Evolutionary conservation across 2,888 invertebrate species (phyloP).

Genomic region (Agrotis puta): DNA sequence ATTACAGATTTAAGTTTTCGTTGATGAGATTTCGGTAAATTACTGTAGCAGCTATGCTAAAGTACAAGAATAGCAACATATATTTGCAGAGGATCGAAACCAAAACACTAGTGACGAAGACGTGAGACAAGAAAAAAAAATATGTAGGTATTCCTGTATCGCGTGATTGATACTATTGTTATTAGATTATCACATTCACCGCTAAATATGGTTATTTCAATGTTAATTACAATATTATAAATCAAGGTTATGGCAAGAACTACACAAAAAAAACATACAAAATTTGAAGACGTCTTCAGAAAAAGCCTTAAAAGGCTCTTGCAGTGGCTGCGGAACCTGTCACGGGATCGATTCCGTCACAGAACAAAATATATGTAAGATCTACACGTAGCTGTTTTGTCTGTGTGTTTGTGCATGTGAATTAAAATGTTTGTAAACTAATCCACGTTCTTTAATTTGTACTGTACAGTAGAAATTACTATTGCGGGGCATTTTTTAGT

Average conservation of each 20-base stretch:
- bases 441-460: no score
- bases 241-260: background rate
- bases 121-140: background rate
- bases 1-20: background rate
- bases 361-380: no score
- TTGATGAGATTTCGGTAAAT: background rate
- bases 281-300: no score
- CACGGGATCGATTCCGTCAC: no score
- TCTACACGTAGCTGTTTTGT: no score
- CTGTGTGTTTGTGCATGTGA: no score
- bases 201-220: background rate
- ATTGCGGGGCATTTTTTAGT: no score
- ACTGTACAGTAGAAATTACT: no score
- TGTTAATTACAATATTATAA: background rate
- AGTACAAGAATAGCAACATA: background rate
- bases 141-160: constrained; percentile 7
- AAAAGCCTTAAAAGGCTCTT: no score
- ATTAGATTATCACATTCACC: constrained; percentile 18
- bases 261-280: no score
- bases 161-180: background rate
- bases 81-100: background rate
- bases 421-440: no score
- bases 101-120: background rate
- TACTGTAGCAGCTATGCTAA: background rate
- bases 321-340: no score